Conservation (phyloP, 1,140 invertebrate genomes). For the Phenacoccus solenopsis region DNA sequence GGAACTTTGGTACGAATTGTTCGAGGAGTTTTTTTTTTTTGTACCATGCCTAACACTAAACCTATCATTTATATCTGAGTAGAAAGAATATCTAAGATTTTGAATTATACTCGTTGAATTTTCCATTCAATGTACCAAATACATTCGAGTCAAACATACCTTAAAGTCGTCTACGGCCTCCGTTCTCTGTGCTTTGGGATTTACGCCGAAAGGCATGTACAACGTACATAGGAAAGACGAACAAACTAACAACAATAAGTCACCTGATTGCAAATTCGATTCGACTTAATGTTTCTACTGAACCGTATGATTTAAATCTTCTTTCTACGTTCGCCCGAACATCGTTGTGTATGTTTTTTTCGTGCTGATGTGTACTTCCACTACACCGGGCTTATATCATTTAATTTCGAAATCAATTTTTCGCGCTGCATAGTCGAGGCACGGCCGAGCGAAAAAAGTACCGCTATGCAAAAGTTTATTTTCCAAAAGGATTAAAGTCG, state of each 20-base stretch:
- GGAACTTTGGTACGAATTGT: too few species aligned
- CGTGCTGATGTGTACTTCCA: not conserved
- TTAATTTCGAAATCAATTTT: slow-evolving; percentile 16
- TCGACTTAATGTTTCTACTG: slow-evolving; percentile 10
- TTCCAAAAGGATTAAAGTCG: slow-evolving; percentile 1
- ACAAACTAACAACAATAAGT: slow-evolving; percentile 9
- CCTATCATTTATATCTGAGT: too few species aligned
- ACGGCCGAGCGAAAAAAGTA: not conserved
- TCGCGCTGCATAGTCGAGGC: not conserved
- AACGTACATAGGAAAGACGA: not conserved
- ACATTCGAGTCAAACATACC: too few species aligned
- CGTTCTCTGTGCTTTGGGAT: not conserved
- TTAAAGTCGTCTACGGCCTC: too few species aligned
- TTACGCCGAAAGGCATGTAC: not conserved
- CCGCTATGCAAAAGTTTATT: not conserved
- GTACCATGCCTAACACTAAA: too few species aligned
- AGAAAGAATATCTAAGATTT: too few species aligned
- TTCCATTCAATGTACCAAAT: too few species aligned
- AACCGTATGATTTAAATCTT: slow-evolving; percentile 17
- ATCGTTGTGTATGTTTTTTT: slow-evolving; percentile 7
- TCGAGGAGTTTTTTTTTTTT: too few species aligned
- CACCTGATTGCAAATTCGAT: slow-evolving; percentile 16
- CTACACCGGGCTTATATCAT: slow-evolving; percentile 6
- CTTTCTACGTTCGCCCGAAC: slow-evolving; percentile 10
- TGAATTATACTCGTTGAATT: too few species aligned